Evolutionary conservation across 2,888 invertebrate species (phyloP).

Genomic region (Neoitamus cyanurus): DNA sequence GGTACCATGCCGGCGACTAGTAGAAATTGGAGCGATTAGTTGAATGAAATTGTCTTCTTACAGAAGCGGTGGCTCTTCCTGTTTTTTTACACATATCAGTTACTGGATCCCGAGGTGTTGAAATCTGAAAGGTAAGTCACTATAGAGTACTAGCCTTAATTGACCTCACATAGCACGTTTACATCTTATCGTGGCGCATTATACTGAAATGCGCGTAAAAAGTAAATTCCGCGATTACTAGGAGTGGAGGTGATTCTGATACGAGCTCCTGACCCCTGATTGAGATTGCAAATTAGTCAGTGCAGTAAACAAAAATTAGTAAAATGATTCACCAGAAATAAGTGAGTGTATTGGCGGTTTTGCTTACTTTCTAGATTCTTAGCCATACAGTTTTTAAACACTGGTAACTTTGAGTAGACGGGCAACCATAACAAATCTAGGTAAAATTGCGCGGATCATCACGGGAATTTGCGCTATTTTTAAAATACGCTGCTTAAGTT

Average conservation of each 20-base stretch:
- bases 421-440: no score
- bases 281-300: neutral
- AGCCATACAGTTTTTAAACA: no score
- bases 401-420: no score
- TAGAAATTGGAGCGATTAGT: neutral
- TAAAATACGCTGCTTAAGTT: no score
- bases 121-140: conserved; percentile 6
- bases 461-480: no score
- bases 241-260: neutral
- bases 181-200: neutral
- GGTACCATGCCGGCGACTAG: neutral
- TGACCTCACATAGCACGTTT: neutral
- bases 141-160: neutral
- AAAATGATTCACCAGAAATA: neutral
- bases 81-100: conserved; percentile 62
- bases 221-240: neutral
- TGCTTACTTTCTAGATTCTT: neutral
- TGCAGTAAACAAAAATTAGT: neutral
- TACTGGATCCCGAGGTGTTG: conserved; percentile 53
- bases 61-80: conserved; percentile 62
- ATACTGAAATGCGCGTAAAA: neutral
- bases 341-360: neutral
- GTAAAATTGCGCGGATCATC: no score
- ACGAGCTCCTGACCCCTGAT: neutral
- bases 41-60: conserved; percentile 12